phyloP scores from a whole-genome alignment of 2,888 invertebrate species.

The Drosophila sordidula region DNA sequence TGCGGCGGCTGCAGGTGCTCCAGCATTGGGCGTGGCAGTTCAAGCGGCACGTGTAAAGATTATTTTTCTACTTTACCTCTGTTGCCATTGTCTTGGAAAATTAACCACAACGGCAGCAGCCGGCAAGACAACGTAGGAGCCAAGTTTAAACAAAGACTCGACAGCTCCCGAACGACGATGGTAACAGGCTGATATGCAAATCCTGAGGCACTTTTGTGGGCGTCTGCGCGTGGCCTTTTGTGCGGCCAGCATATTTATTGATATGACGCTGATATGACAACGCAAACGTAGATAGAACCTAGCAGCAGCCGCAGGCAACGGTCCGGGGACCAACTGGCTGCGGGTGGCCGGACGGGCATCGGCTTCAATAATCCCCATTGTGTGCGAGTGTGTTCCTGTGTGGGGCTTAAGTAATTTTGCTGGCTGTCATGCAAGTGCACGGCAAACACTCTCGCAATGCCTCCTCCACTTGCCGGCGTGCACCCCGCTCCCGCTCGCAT shows the following conservation, averaged over 20 bases:
- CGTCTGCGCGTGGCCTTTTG: constrained; percentile 62
- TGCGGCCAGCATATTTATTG: constrained; percentile 73
- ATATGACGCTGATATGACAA: constrained; percentile 79
- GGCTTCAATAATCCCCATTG: constrained; percentile 60
- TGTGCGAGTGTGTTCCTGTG: constrained; percentile 27
- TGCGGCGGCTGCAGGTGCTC: constrained; percentile 33
- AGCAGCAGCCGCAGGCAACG: constrained; percentile 12
- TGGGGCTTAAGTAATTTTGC: constrained; percentile 74
- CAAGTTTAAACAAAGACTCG: constrained; percentile 58
- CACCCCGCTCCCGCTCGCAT: constrained; percentile 35
- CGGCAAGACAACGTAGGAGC: constrained; percentile 52
- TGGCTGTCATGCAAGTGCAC: constrained; percentile 74
- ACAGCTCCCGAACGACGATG: constrained; percentile 34
- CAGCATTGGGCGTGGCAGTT: constrained; percentile 53
- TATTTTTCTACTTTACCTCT: constrained; percentile 64
- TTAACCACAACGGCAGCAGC: constrained; percentile 68
- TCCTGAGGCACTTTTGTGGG: constrained; percentile 49
- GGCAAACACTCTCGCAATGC: constrained; percentile 61
- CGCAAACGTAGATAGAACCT: constrained; percentile 35
- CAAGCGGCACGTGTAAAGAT: constrained; percentile 75
- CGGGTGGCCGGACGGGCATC: constrained; percentile 21
- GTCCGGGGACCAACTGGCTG: constrained; percentile 39
- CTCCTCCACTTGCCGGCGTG: neutral
- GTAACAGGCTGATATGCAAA: constrained; percentile 64
- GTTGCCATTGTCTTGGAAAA: constrained; percentile 77